phyloP scores from a whole-genome alignment of 1,140 invertebrate genomes.

The Lysiphlebus fabarum region DNA sequence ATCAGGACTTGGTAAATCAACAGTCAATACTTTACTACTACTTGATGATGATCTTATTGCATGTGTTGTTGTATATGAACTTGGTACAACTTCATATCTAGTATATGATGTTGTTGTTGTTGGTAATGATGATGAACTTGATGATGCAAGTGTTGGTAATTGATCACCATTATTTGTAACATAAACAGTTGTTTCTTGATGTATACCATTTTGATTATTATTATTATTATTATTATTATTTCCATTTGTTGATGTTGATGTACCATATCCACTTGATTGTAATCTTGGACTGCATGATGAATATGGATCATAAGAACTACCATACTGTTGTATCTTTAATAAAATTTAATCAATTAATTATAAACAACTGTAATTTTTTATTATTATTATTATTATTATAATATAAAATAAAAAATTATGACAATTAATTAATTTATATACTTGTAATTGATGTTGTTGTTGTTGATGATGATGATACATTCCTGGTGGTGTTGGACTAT shows the following conservation, averaged over 20 bases:
- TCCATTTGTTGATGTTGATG: slow-evolving; percentile 11
- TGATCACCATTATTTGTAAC: slow-evolving; percentile 40
- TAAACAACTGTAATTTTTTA: neutral
- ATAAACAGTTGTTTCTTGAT: slow-evolving; percentile 50
- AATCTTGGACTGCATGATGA: slow-evolving; percentile 55
- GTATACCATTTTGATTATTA: slow-evolving; percentile 38
- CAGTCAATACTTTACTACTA: slow-evolving; percentile 73
- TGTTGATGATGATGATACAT: slow-evolving; percentile 58
- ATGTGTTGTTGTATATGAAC: slow-evolving; percentile 50
- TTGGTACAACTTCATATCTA: slow-evolving; percentile 52
- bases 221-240: too few species aligned
- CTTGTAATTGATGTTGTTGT: slow-evolving; percentile 48
- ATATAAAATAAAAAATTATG: neutral
- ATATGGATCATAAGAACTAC: slow-evolving; percentile 55
- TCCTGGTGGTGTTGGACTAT: slow-evolving; percentile 60
- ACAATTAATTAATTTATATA: slow-evolving; percentile 25
- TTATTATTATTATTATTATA: neutral
- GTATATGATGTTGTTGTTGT: slow-evolving; percentile 52
- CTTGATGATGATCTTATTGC: slow-evolving; percentile 53
- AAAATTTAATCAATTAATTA: neutral
- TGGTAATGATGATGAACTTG: slow-evolving; percentile 45
- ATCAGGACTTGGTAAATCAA: slow-evolving; percentile 88
- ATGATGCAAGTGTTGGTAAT: slow-evolving; percentile 51
- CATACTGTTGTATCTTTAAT: slow-evolving; percentile 49
- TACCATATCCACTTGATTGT: slow-evolving; percentile 47